Base-by-base conservation (phyloP, 2,888 invertebrate genomes). In the Acleris laterana region DNA sequence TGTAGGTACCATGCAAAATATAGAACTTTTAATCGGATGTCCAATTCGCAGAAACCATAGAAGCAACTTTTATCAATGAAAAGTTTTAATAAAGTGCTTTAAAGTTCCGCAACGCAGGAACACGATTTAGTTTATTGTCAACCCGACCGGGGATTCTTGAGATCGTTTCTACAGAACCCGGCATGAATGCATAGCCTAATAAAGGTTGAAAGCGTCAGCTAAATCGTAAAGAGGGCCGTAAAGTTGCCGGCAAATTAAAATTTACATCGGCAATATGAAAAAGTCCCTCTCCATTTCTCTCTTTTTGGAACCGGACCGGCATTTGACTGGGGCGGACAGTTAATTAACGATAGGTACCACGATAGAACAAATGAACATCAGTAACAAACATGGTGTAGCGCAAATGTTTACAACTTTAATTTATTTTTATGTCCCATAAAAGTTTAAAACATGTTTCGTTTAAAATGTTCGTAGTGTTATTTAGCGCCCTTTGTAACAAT, bases 181-280 rank as follows among this genome's bases (percentile, higher is more conserved):
- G 78, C 77, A 85, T 86, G 84, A 89, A 88, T 88, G 87, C 85
- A 88, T 86, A 84, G 82, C 81, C 81, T 85, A 89, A 89, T 89
- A 89, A 90, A 90, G 82, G 87, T 88, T 88, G 83, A 89, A 87
- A 86, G 85, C 86, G 85, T 81, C 88, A 82, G 85, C 85, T 85
- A 88, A 89, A 90, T 88, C 90, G 88, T 90, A 91, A 92, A 91
- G 87, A 88, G 89, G 77, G 84, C 84, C 88, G 87, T 91, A 90
- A 93, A 93, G 88, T 90, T 87, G 86, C 84, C 81, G 82, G 88
- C 88, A 91, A 91, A 91, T 92, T 91, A 89, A 90, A 93, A 90
- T 93, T 91, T 90, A 90, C 90, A 90, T 89, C 86, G 88, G 80
- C 90, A 87, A 88, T 90, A 90, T 90, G 90, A 90, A 91, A 88